Conservation (phyloP, 2,888 invertebrate species). For the Eristalinus aeneus region DNA sequence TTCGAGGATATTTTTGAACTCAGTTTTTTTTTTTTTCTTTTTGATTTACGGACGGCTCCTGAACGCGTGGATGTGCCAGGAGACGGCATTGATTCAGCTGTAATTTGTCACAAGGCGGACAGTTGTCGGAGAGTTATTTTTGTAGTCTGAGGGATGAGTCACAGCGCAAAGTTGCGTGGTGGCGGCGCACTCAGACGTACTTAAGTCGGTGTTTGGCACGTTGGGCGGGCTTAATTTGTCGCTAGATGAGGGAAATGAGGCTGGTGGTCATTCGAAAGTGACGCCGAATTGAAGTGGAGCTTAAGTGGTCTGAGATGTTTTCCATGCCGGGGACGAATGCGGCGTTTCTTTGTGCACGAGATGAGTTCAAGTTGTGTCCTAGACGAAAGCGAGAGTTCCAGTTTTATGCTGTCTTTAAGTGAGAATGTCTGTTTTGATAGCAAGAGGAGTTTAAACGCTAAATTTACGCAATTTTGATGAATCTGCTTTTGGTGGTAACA, state of each 20-base stretch:
- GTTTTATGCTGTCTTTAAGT: no score
- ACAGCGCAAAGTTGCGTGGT: neutral
- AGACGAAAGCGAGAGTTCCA: no score
- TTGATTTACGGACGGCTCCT: conserved; percentile 14
- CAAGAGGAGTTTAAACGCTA: no score
- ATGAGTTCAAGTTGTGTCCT: no score
- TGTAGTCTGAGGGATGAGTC: neutral
- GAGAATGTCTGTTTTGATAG: no score
- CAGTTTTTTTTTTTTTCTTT: conserved; percentile 15
- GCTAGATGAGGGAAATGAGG: neutral
- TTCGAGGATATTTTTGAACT: conserved; percentile 32
- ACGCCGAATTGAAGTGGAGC: neutral
- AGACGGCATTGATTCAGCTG: conserved; percentile 41
- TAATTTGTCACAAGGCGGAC: neutral
- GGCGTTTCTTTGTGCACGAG: no score
- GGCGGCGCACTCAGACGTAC: neutral
- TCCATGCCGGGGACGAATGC: no score
- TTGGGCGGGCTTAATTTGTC: neutral
- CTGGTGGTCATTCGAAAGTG: neutral
- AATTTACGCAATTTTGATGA: no score
- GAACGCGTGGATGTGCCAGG: conserved; percentile 27
- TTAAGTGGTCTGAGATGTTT: neutral
- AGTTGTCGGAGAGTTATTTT: neutral
- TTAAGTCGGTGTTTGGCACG: neutral
- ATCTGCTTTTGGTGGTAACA: no score